Evolutionary conservation across 92 coral and sea anemone species (phyloP), one percentile per base, ranked within the genome.

Genomic region (Hydrozoanthus gracilis): DNA sequence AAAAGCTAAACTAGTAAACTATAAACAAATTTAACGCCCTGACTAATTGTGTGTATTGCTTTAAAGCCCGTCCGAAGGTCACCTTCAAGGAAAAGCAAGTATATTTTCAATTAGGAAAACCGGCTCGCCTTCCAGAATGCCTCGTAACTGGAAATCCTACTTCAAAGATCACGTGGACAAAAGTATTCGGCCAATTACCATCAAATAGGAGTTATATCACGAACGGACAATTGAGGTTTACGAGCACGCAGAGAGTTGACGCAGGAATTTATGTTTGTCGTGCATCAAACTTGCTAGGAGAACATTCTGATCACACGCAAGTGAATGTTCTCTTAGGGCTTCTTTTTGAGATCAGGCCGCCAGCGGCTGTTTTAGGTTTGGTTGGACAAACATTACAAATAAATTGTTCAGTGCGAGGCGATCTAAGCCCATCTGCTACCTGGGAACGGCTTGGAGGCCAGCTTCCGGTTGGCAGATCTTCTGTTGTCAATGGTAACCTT

Each of bases 381-480:
- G 44, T 12, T 6, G 72, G 45, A 27, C 72, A 67, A 8, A 67
- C 44, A 0, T 8, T 67, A 2, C 45, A 67, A 67, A 16, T 16
- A n/a, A 67, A 67, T 44, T 67, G 72, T 27, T 67, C 72, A n/a
- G 45, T 8, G 2, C 7, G 6, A 14, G 74, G 74, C 4, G 74
- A 69, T n/a, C 74, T 48, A 2, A n/a, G 11, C 13, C 74, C 74
- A 20, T 4, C 20, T 6, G 74, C 20, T 27, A 69, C 74, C 50
- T 69, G 74, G 74, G 44, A 44, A 69, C 45, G 74, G 10, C n/a
- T 69, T 45, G 74, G 74, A 27, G 44, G 74, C 8, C 74, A 69
- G 74, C 10, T 69, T 45, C 74, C 74, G 44, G 74, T 69, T 12
- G 74, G 74, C 5, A 69, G 74, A 69, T 5, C 74, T 11, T 11